Conservation (phyloP, 1,140 invertebrate species). For the Tetramorium simillimum region DNA sequence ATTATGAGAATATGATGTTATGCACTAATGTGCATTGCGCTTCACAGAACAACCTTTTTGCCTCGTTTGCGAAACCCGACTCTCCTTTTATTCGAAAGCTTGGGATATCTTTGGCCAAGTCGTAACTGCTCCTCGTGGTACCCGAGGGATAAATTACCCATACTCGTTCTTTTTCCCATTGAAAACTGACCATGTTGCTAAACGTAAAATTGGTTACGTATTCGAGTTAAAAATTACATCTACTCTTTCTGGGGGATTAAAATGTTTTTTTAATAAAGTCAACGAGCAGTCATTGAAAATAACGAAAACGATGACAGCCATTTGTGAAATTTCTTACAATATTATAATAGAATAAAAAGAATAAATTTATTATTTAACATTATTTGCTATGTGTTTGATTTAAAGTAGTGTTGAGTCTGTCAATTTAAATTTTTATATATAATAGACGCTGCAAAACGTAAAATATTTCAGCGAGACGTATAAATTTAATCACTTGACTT, state of each 20-base stretch:
- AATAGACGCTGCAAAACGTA: conserved; percentile 5
- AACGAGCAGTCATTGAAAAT: conserved; percentile 1
- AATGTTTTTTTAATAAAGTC: not conserved
- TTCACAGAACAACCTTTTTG: conserved; percentile 50
- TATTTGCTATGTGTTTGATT: not conserved
- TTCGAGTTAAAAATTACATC: conserved; percentile 61
- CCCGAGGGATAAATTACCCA: conserved; percentile 73
- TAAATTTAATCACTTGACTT: conserved; percentile 22
- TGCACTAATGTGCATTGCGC: not conserved
- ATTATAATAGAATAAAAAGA: not conserved
- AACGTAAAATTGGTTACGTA: conserved; percentile 61
- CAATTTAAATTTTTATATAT: not conserved
- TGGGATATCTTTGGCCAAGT: conserved; percentile 61
- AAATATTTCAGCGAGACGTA: not conserved
- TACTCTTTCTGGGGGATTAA: conserved; percentile 1
- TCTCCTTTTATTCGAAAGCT: conserved; percentile 36
- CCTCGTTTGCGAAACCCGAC: conserved; percentile 67
- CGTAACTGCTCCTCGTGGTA: conserved; percentile 57
- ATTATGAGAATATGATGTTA: not conserved
- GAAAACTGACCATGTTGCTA: conserved; percentile 47
- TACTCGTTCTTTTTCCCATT: conserved; percentile 23
- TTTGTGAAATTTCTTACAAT: not conserved
- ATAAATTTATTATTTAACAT: not conserved
- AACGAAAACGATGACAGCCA: not conserved
- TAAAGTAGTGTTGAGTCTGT: not conserved